Base-by-base conservation (phyloP, 2,113 vertebrate genomes). In the Ceyx melanurus region DNA sequence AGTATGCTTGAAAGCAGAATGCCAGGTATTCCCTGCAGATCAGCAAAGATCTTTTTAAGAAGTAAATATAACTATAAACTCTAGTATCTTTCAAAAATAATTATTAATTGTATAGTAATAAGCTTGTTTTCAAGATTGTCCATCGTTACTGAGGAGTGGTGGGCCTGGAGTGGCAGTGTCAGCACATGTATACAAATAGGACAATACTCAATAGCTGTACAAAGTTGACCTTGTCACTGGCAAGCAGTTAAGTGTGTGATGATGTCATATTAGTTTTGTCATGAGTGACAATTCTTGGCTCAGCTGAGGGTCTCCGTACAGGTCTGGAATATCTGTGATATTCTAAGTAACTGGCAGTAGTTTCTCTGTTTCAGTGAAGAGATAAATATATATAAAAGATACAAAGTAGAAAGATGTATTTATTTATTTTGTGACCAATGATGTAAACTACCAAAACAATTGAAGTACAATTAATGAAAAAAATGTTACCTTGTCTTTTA, bases 171-270 rank as follows among this genome's bases (percentile, higher is more conserved):
- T 35, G 45, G 81, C 82, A 29, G 35, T 68, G 31, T 60, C 74
- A 62, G 62, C 31, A 31, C 65, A 8, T 28, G 79, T 51, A n/a
- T 53, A 11, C 37, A 62, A 82, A 80, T 79, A 62, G 31, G 33
- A 28, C 2, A 9, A 43, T 48, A 46, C 60, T 79, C 33, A 58
- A 31, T 75, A 77, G 89, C 76, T 88, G 75, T 70, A 73, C 72
- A 73, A 79, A 91, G 70, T 58, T 94, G 93, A 89, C 82, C 60
- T 64, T 82, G 85, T 86, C 75, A 33, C 54, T 85, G 79, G 35
- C 43, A 16, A 82, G 75, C 71, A 51, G 2, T 82, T 54, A 56
- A 91, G 37, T 76, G 46, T 77, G 31, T 92, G 85, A 54, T 95
- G 87, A 89, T 89, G 75, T 95, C 88, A 74, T 46, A 21, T 21